A percentile compares a stretch with the other conserved stretches of the same genome.
Evolutionary conservation across 2,888 invertebrate genomes (phyloP).

Genomic region (Leptinotarsa juncta): DNA sequence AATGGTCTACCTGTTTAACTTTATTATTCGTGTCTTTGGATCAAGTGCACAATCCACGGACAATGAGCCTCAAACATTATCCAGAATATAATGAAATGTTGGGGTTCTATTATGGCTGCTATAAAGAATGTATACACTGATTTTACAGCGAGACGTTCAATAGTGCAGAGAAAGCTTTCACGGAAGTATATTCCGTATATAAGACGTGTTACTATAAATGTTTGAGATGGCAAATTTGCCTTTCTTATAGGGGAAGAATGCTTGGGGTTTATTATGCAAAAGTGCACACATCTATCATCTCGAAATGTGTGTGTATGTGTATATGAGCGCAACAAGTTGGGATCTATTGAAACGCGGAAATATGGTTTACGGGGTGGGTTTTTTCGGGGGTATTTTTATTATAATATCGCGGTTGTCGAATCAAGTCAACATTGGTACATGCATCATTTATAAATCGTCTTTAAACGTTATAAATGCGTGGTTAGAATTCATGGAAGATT

Average conservation of each 20-base stretch:
- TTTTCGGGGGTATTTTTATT: slow-evolving; percentile 1
- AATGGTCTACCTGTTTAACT: slow-evolving; percentile 64
- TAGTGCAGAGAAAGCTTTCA: slow-evolving; percentile 42
- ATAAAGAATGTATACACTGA: slow-evolving; percentile 63
- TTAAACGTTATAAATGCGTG: too few species aligned
- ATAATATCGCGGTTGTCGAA: too few species aligned
- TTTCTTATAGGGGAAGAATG: slow-evolving; percentile 48
- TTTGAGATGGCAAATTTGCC: slow-evolving; percentile 47
- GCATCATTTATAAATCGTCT: too few species aligned
- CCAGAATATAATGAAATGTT: slow-evolving; percentile 64
- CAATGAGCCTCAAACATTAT: slow-evolving; percentile 64
- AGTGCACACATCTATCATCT: slow-evolving; percentile 52
- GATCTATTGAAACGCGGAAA: slow-evolving; percentile 25
- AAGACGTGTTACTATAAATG: slow-evolving; percentile 45
- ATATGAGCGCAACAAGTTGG: slow-evolving; percentile 30
- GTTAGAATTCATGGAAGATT: too few species aligned
- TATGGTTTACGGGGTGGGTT: slow-evolving; percentile 5
- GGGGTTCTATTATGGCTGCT: slow-evolving; percentile 62
- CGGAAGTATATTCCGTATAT: slow-evolving; percentile 31
- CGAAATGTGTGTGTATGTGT: slow-evolving; percentile 22
- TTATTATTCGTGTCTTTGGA: slow-evolving; percentile 65
- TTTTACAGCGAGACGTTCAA: slow-evolving; percentile 57
- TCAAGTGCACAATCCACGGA: slow-evolving; percentile 65
- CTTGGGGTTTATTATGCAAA: slow-evolving; percentile 51
- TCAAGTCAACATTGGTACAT: too few species aligned